A percentile compares a stretch with the other conserved stretches of the same genome.
Conservation (phyloP, 2,113 vertebrate genomes). For the Tragelaphus imberbis region DNA sequence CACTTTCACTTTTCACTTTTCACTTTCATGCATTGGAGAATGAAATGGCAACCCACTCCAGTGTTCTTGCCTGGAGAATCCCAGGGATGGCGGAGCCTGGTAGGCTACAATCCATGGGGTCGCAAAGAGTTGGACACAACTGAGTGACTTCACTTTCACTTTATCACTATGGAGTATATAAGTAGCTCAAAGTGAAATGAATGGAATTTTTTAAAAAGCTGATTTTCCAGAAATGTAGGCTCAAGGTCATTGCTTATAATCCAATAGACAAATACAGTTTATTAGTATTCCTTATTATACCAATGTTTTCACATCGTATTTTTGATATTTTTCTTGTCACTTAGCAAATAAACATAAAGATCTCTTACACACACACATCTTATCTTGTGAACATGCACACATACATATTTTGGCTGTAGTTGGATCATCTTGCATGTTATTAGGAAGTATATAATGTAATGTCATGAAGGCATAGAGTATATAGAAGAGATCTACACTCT, state of each 20-base stretch:
- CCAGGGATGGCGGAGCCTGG: neutral
- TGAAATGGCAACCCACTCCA: neutral
- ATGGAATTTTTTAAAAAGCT: neutral
- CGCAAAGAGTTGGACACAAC: neutral
- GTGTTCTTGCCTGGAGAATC: neutral
- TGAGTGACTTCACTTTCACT: neutral
- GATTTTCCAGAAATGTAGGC: neutral
- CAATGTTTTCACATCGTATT: neutral
- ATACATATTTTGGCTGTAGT: neutral
- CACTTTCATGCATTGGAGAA: neutral
- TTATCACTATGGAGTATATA: neutral
- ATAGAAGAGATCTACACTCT: neutral
- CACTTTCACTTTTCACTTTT: no score
- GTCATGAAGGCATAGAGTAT: neutral
- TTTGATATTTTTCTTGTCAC: neutral
- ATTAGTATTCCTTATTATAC: neutral
- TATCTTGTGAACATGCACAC: neutral
- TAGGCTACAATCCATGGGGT: neutral
- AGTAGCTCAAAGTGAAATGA: neutral
- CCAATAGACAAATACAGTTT: neutral
- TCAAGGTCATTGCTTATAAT: neutral
- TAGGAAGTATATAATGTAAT: neutral
- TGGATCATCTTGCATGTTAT: neutral
- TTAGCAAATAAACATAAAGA: neutral
- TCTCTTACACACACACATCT: neutral